Evolutionary conservation across 2,888 invertebrate genomes (phyloP).

Genomic region (Epinotia nisella): DNA sequence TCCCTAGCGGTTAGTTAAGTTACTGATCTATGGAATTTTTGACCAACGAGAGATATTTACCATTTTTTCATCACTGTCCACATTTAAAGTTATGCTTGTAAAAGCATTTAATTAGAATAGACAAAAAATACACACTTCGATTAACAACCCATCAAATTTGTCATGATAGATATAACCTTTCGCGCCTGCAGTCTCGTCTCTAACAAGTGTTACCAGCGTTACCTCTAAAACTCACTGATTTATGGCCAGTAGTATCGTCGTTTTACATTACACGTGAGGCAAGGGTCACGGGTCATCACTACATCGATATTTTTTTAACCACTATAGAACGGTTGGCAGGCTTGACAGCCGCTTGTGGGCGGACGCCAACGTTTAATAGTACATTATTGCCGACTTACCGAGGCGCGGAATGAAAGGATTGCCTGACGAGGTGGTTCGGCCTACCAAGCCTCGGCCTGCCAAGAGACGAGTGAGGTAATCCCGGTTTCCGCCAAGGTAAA

Average conservation of each 20-base stretch:
- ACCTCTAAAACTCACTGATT: slow-evolving; percentile 36
- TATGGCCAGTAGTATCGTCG: slow-evolving; percentile 37
- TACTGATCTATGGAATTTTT: too few species aligned
- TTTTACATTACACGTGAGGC: slow-evolving; percentile 49
- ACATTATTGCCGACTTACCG: too few species aligned
- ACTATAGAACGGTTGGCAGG: slow-evolving; percentile 56
- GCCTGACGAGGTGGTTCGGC: too few species aligned
- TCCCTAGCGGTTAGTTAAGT: too few species aligned
- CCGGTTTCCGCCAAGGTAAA: too few species aligned
- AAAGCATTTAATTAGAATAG: background rate
- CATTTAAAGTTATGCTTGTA: too few species aligned
- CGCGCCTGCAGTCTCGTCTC: background rate
- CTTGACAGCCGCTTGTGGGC: slow-evolving; percentile 58
- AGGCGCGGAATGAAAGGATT: too few species aligned
- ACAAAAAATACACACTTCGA: slow-evolving; percentile 7
- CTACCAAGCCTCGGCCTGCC: too few species aligned
- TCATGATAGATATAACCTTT: slow-evolving; percentile 10
- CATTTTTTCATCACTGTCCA: too few species aligned
- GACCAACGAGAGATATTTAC: too few species aligned
- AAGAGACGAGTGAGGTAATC: too few species aligned
- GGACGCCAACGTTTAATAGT: slow-evolving; percentile 47
- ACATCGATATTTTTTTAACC: slow-evolving; percentile 59
- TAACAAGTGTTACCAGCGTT: background rate
- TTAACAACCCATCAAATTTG: slow-evolving; percentile 6
- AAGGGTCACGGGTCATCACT: slow-evolving; percentile 55